A percentile compares a stretch with the other conserved stretches of the same genome.
phyloP scores from a whole-genome alignment of 2,113 vertebrate species.

The Ptilorrhoa leucosticta region DNA sequence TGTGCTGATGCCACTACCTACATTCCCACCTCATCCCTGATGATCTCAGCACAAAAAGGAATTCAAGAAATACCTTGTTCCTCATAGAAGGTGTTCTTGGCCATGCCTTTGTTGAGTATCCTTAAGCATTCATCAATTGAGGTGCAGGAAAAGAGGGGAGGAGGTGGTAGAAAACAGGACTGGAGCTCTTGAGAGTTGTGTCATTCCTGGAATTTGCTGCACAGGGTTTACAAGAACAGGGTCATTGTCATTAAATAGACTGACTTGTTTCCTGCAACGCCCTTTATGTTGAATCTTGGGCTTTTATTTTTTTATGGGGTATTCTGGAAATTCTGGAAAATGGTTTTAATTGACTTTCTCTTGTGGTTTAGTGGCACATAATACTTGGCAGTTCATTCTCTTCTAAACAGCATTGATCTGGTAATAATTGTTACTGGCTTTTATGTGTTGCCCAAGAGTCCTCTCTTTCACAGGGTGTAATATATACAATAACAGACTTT shows the following conservation, averaged over 20 bases:
- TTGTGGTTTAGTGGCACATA: slow-evolving; percentile 11
- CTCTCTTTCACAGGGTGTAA: background rate
- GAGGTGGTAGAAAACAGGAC: background rate
- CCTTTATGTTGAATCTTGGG: background rate
- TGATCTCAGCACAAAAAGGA: background rate
- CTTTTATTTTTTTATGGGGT: background rate
- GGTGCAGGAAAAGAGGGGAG: background rate
- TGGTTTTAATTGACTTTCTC: slow-evolving; percentile 44
- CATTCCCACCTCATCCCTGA: background rate
- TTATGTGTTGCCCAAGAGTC: background rate
- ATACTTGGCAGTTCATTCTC: slow-evolving; percentile 8
- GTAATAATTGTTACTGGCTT: slow-evolving; percentile 28
- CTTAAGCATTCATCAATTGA: background rate
- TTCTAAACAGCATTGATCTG: slow-evolving; percentile 37
- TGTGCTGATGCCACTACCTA: background rate
- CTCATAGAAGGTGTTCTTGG: background rate
- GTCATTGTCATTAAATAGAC: background rate
- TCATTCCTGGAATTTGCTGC: slow-evolving; percentile 3
- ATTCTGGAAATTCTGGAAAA: slow-evolving; percentile 39
- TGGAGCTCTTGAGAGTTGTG: background rate
- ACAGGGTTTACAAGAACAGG: slow-evolving; percentile 14
- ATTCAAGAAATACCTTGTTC: background rate
- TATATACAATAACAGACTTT: background rate
- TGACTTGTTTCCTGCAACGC: background rate
- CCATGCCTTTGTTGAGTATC: background rate